Conservation (phyloP, 2,888 invertebrate genomes). For the Drosophila setosimentum region DNA sequence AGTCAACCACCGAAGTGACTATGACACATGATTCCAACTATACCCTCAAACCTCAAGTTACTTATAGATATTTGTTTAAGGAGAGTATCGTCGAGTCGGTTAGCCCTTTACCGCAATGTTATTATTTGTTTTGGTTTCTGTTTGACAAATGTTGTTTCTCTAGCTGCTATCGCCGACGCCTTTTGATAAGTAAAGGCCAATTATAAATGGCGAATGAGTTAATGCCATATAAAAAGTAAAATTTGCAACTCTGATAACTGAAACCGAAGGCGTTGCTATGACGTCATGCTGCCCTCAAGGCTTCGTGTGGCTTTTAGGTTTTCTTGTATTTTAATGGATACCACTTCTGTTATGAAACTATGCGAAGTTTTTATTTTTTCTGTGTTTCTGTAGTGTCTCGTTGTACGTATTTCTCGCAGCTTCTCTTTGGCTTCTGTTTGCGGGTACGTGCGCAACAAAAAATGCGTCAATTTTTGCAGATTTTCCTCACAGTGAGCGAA, state of each 20-base stretch:
- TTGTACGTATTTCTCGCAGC: slow-evolving; percentile 23
- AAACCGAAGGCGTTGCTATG: slow-evolving; percentile 18
- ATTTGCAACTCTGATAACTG: slow-evolving; percentile 41
- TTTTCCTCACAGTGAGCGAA: slow-evolving; percentile 27
- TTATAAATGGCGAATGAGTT: slow-evolving; percentile 43
- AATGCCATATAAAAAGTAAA: slow-evolving; percentile 31
- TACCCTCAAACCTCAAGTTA: background rate
- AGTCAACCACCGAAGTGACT: background rate
- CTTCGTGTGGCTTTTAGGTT: background rate
- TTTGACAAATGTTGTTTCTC: slow-evolving; percentile 28
- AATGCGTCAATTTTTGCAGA: slow-evolving; percentile 59
- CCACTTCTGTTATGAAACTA: slow-evolving; percentile 18
- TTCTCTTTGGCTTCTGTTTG: slow-evolving; percentile 43
- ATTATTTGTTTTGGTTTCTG: slow-evolving; percentile 10
- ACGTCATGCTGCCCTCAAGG: slow-evolving; percentile 26
- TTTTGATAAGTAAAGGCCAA: slow-evolving; percentile 43
- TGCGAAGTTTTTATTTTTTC: slow-evolving; percentile 12
- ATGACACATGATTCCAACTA: slow-evolving; percentile 9
- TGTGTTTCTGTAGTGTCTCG: background rate
- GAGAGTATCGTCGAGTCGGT: background rate
- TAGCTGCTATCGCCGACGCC: slow-evolving; percentile 36
- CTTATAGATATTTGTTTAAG: background rate
- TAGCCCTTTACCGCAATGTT: background rate
- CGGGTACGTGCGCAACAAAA: slow-evolving; percentile 40
- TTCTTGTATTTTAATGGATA: slow-evolving; percentile 3